Conservation (phyloP, 2,797 vertebrate species). For the Basileuterus tristriatus region DNA sequence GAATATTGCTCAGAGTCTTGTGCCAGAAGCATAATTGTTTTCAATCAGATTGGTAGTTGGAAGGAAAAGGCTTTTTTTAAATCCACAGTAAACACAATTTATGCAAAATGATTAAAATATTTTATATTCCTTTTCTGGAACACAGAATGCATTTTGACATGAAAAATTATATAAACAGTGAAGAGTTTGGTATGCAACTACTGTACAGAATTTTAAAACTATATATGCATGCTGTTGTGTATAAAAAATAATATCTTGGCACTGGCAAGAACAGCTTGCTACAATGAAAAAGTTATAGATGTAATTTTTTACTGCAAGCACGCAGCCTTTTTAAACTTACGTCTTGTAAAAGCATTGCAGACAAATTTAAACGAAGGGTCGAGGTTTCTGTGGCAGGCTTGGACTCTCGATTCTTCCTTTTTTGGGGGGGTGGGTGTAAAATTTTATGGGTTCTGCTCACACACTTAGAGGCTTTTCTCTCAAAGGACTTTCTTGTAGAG, state of each 20-base stretch:
- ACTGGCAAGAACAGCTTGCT: slow-evolving; percentile 8
- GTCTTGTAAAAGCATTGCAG: slow-evolving; percentile 53
- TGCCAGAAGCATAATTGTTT: slow-evolving; percentile 48
- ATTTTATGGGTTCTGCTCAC: slow-evolving; percentile 66
- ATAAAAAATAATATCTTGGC: slow-evolving; percentile 30
- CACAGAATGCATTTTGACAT: slow-evolving; percentile 9
- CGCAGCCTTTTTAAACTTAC: not conserved
- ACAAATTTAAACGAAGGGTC: slow-evolving; percentile 40
- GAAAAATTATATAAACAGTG: slow-evolving; percentile 25
- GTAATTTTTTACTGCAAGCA: slow-evolving; percentile 39
- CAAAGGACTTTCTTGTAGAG: slow-evolving; percentile 67
- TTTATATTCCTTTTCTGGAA: not conserved
- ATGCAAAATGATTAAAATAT: slow-evolving; percentile 25
- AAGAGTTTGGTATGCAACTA: slow-evolving; percentile 44
- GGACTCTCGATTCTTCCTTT: slow-evolving; percentile 31
- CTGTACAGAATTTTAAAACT: not conserved
- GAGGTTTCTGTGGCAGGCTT: slow-evolving; percentile 56
- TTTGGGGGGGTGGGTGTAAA: slow-evolving; percentile 49
- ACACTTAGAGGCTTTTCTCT: slow-evolving; percentile 70
- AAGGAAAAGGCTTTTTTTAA: not conserved
- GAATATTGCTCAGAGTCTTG: slow-evolving; percentile 32
- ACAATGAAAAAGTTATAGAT: slow-evolving; percentile 53
- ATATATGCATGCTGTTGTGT: not conserved
- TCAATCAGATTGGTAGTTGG: slow-evolving; percentile 1
- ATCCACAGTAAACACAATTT: not conserved